Base-by-base conservation (phyloP, 2,797 vertebrate genomes). In the Miichthys miiuy region DNA sequence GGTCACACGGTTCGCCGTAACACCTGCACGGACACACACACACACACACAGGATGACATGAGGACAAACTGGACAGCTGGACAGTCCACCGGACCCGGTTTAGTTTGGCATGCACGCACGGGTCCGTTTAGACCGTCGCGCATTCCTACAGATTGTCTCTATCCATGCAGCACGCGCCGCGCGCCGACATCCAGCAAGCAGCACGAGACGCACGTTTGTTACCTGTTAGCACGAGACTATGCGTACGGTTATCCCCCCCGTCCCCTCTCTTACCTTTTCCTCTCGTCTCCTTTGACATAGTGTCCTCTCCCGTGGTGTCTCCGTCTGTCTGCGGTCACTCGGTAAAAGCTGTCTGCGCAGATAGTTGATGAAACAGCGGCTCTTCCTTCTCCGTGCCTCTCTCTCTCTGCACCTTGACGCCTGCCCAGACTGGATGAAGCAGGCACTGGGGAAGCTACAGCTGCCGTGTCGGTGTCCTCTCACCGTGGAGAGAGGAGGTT, bases 211-310 rank as follows among this genome's bases (percentile, higher is more conserved):
- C 75, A 57, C 58, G 56, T 64, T 54, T 51, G 82, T 83, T 93
- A 93, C 94, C 93, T 93, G 91, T 94, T 92, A 83, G 86, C 90
- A 30, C 68, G 48, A 70, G 66, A 66, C 23, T 41, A 10, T 2
- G 27, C 62, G 2, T 51, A 41, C 12, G 5, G 23, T 44, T 1
- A 61, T 62, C 47, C 57, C 56, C 34, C 42, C 42, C 11, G 27
- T 6, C 30, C 30, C 11, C 3, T 5, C 42, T 4, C 92, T 93
- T 89, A 95, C 95, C 95, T 93, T 78, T 95, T 20, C 93, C 93
- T 86, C 91, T 81, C 54, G 90, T 58, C 79, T 94, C 94, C 71
- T 92, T 94, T 82, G 95, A 94, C 95, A 96, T 96, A 65, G 84
- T 90, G 92, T 87, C 85, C 83, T 75, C 81, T 82, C 82, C 68